Conservation (phyloP, 2,113 vertebrate species). For the Chamaetylas fuelleborni region DNA sequence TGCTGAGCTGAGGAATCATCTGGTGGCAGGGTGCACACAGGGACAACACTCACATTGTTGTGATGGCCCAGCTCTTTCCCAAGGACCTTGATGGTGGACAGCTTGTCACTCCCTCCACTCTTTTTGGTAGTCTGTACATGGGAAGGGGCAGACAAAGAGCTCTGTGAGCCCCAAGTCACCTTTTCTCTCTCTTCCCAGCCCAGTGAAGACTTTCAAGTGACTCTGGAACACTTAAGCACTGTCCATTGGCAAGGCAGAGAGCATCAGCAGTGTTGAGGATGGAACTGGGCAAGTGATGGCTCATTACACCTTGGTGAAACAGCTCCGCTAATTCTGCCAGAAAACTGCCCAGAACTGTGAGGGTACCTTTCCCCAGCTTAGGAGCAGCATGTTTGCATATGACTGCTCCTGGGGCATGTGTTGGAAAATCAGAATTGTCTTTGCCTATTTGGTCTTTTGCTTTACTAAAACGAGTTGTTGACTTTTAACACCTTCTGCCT, state of each 20-base stretch:
- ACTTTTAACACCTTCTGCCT: neutral
- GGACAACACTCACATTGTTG: neutral
- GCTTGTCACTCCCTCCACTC: neutral
- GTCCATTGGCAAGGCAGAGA: neutral
- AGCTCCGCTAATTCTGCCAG: neutral
- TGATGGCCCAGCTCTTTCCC: neutral
- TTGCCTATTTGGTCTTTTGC: neutral
- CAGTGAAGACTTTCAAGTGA: neutral
- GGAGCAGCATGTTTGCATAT: neutral
- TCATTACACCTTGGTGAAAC: neutral
- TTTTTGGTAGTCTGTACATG: neutral
- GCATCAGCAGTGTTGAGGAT: neutral
- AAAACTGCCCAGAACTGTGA: fast-evolving
- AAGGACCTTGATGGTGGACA: neutral
- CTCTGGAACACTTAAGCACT: neutral
- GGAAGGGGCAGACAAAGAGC: neutral
- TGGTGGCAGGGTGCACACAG: neutral
- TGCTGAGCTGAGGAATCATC: neutral
- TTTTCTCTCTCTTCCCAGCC: neutral
- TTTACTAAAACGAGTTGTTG: neutral
- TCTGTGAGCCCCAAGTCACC: neutral
- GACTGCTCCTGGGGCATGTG: too few species aligned
- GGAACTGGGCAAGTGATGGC: too few species aligned
- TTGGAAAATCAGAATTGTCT: neutral
- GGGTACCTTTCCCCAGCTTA: neutral